These are phyloP conservation scores for Aix galericulata DNA, from an alignment of 2,113 vertebrate genomes.

Conservation along the genomic window DNA sequence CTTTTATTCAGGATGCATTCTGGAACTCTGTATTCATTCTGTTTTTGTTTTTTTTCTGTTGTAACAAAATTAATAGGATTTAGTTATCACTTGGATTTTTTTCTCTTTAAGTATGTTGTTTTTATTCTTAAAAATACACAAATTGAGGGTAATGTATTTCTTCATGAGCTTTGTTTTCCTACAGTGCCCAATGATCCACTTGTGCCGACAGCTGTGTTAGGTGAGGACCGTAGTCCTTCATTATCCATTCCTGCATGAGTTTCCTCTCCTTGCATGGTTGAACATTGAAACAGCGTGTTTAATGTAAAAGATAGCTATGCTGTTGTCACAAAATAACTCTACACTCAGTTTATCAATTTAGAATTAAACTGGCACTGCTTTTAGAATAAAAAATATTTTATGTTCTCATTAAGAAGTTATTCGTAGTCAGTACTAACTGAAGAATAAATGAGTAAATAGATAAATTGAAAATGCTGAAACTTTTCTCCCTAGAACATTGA, in stretches of 20 bases:
- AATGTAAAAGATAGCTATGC: slow-evolving; percentile 15
- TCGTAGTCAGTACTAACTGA: background rate
- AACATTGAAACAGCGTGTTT: slow-evolving; percentile 48
- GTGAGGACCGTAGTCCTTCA: slow-evolving; percentile 87
- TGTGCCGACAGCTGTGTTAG: slow-evolving; percentile 99
- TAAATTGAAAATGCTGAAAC: background rate
- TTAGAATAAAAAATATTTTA: background rate
- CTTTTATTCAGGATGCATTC: slow-evolving; percentile 30
- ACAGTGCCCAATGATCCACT: slow-evolving; percentile 98
- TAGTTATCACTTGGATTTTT: slow-evolving; percentile 18
- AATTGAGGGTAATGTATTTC: slow-evolving; percentile 70
- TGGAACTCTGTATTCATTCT: background rate
- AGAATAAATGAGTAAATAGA: background rate
- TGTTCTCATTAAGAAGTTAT: background rate
- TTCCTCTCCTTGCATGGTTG: slow-evolving; percentile 78
- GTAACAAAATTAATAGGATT: background rate
- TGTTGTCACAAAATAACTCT: slow-evolving; percentile 22
- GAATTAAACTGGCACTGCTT: slow-evolving; percentile 2
- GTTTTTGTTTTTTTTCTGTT: background rate
- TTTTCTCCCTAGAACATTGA: background rate
- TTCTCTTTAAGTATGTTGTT: slow-evolving; percentile 43
- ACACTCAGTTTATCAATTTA: background rate
- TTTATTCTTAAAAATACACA: slow-evolving; percentile 42
- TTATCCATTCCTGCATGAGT: slow-evolving; percentile 74
- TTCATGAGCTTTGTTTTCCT: slow-evolving; percentile 89